Percentiles rank a stretch among this genome's conserved stretches.
Evolutionary conservation across 1,140 invertebrate species (phyloP).

Genomic region (Pseudomyrmex cubaensis): DNA sequence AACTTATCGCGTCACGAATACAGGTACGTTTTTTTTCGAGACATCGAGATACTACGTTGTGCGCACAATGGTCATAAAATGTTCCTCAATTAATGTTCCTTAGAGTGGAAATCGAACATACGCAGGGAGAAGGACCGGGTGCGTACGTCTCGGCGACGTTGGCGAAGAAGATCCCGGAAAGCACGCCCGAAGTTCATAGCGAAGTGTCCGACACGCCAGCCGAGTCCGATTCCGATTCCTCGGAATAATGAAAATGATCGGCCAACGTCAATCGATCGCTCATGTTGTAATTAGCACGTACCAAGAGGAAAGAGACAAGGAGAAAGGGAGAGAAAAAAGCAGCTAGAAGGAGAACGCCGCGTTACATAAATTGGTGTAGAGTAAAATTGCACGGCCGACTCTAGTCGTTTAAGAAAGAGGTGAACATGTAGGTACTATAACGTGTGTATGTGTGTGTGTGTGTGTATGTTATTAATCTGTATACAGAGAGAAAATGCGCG

Average conservation of each 20-base stretch:
- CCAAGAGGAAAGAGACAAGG: background rate
- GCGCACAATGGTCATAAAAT: too few relatives aligned
- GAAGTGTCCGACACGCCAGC: slow-evolving; percentile 70
- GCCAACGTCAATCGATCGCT: slow-evolving; percentile 6
- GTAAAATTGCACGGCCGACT: slow-evolving; percentile 32
- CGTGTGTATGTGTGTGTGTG: background rate
- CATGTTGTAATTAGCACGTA: slow-evolving; percentile 46
- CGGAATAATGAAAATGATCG: slow-evolving; percentile 70
- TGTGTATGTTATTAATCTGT: slow-evolving; percentile 51
- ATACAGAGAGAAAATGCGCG: slow-evolving; percentile 58
- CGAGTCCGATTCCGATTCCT: slow-evolving; percentile 81
- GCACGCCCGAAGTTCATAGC: slow-evolving; percentile 72
- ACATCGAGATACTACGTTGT: too few relatives aligned
- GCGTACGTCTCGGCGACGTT: slow-evolving; percentile 91
- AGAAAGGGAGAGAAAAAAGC: background rate
- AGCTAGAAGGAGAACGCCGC: background rate
- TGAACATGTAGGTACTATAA: slow-evolving; percentile 27
- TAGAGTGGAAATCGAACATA: slow-evolving; percentile 94
- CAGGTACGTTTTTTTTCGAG: slow-evolving; percentile 86
- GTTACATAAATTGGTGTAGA: slow-evolving; percentile 34
- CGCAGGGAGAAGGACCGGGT: slow-evolving; percentile 90
- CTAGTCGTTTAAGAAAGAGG: slow-evolving; percentile 53
- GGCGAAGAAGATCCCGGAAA: slow-evolving; percentile 79
- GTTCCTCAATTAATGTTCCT: background rate
- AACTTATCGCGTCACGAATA: slow-evolving; percentile 99